Percentiles rank a stretch among this genome's conserved stretches.
These are phyloP conservation scores for Uromys caudimaculatus DNA, from an alignment of 2,797 vertebrate species.

Conservation along the genomic window DNA sequence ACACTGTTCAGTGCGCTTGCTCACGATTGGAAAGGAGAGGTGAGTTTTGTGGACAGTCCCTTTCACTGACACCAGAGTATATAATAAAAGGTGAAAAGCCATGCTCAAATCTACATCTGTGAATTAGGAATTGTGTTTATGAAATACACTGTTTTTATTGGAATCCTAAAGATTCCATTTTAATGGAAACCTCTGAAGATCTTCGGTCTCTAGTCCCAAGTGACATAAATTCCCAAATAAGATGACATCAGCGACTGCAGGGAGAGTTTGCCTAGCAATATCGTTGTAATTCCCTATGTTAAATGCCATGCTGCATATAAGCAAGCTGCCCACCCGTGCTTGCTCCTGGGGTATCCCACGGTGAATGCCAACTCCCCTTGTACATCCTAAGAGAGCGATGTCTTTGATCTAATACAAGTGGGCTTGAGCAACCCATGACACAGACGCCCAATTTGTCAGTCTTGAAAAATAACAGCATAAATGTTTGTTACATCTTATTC, in stretches of 20 bases:
- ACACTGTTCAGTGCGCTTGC: constrained; percentile 62
- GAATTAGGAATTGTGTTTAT: not conserved
- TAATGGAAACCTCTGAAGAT: constrained; percentile 1
- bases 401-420: not conserved
- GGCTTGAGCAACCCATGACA: not conserved
- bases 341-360: not conserved
- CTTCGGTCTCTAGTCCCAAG: not conserved
- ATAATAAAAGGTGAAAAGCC: not conserved
- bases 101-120: not conserved
- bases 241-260: not conserved
- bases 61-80: not conserved
- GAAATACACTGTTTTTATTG: constrained; percentile 6
- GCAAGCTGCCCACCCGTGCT: not conserved
- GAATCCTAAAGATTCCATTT: not conserved
- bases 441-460: not conserved
- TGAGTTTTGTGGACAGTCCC: not conserved
- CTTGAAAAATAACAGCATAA: constrained; percentile 17
- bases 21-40: constrained; percentile 45
- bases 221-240: not conserved
- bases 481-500: constrained; percentile 61
- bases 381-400: not conserved
- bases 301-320: not conserved
- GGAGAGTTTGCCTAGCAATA: not conserved
- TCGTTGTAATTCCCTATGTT: not conserved
- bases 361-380: not conserved